Conservation (phyloP, 2,888 invertebrate genomes). For the Selenia dentaria region DNA sequence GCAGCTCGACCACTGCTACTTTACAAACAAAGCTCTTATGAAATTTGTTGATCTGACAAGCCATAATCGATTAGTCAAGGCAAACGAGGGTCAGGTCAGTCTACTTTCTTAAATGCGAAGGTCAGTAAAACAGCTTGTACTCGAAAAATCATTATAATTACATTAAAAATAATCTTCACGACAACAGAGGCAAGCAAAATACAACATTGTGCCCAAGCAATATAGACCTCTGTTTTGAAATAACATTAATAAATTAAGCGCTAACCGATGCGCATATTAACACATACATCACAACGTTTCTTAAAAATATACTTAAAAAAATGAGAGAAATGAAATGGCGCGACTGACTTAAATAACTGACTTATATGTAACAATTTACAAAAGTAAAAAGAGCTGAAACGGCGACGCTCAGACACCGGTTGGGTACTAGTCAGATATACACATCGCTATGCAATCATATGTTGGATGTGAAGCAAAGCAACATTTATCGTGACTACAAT, state of each 20-base stretch:
- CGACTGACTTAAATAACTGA: slow-evolving; percentile 73
- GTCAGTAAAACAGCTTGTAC: slow-evolving; percentile 25
- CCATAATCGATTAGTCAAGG: slow-evolving; percentile 32
- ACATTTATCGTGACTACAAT: neutral
- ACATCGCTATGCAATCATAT: neutral
- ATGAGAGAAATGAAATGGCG: slow-evolving; percentile 73
- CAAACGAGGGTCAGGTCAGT: slow-evolving; percentile 25
- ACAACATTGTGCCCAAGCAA: slow-evolving; percentile 33
- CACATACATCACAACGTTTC: slow-evolving; percentile 47
- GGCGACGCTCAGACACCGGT: slow-evolving; percentile 26
- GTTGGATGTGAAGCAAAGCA: neutral
- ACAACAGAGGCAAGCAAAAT: slow-evolving; percentile 34
- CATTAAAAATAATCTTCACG: slow-evolving; percentile 26
- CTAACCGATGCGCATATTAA: slow-evolving; percentile 8
- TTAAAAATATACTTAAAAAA: slow-evolving; percentile 51
- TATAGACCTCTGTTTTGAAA: slow-evolving; percentile 23
- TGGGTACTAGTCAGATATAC: neutral
- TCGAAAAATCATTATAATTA: slow-evolving; percentile 34
- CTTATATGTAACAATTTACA: slow-evolving; percentile 56
- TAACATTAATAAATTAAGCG: slow-evolving; percentile 26
- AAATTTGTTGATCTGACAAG: slow-evolving; percentile 22
- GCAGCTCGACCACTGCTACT: slow-evolving; percentile 1
- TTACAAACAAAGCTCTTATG: slow-evolving; percentile 20
- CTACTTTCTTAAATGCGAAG: slow-evolving; percentile 26
- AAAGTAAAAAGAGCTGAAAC: slow-evolving; percentile 42